These are phyloP conservation scores for Hemitrygon akajei DNA, from an alignment of 2,797 vertebrate genomes.

Conservation along the genomic window DNA sequence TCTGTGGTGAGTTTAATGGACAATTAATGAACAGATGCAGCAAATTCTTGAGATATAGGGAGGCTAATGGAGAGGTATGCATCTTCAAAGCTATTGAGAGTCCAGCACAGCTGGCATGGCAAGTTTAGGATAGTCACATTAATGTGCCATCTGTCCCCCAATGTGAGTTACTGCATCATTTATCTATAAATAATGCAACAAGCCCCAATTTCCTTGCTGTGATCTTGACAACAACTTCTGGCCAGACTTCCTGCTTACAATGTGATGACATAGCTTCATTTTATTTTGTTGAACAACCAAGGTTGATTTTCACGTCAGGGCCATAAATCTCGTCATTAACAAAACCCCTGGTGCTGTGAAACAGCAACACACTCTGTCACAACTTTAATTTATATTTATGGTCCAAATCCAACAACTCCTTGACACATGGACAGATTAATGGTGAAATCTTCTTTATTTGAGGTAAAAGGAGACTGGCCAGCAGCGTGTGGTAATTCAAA, in stretches of 20 bases:
- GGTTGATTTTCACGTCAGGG: not conserved
- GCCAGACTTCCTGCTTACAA: too few relatives aligned
- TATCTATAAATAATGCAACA: not conserved
- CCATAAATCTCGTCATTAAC: not conserved
- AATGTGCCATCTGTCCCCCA: not conserved
- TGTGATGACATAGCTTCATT: not conserved
- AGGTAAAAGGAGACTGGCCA: not conserved
- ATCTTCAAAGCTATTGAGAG: not conserved
- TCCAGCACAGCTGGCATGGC: not conserved
- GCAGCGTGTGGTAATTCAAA: not conserved
- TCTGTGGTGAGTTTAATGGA: not conserved
- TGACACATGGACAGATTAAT: not conserved
- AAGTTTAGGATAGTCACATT: not conserved
- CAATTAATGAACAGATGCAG: not conserved
- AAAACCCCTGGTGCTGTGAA: not conserved
- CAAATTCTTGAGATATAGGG: not conserved
- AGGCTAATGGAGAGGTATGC: not conserved
- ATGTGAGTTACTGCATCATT: not conserved
- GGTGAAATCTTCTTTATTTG: not conserved
- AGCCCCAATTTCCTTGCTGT: not conserved
- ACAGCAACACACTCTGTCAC: not conserved
- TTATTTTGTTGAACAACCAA: not conserved
- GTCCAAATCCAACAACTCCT: not conserved
- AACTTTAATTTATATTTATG: not conserved
- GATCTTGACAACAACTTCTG: not conserved